A percentile compares a stretch with the other conserved stretches of the same genome.
Conservation (phyloP, 2,113 vertebrate genomes). For the Orthonyx spaldingii region DNA sequence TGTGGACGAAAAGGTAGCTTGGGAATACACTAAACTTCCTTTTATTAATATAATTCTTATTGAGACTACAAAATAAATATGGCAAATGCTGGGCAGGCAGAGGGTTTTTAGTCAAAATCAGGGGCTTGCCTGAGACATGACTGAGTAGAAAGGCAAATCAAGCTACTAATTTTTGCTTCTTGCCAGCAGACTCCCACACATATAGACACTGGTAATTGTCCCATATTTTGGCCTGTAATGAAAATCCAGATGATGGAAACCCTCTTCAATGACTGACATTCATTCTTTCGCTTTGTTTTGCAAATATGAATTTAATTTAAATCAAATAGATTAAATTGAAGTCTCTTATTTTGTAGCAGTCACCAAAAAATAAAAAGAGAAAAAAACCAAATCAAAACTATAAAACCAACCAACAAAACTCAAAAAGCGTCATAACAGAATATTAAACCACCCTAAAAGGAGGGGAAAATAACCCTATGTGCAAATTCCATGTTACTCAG, state of each 20-base stretch:
- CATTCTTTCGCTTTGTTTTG: neutral
- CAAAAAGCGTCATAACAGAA: neutral
- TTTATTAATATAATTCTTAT: neutral
- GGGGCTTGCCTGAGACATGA: constrained; percentile 70
- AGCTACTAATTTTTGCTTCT: constrained; percentile 59
- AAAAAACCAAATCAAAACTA: neutral
- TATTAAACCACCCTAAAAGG: neutral
- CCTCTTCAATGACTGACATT: neutral
- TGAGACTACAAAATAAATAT: neutral
- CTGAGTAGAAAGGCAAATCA: constrained; percentile 75
- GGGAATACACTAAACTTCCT: neutral
- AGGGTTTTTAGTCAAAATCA: constrained; percentile 76
- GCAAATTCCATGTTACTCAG: neutral
- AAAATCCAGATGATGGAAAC: constrained; percentile 48
- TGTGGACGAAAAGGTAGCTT: neutral
- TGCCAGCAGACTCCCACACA: constrained; percentile 72
- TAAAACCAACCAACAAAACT: neutral
- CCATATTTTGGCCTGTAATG: constrained; percentile 30
- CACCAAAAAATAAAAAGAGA: neutral
- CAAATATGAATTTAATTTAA: neutral
- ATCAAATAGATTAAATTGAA: neutral
- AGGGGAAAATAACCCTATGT: rapidly evolving
- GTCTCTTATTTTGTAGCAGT: neutral
- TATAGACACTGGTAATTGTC: constrained; percentile 74
- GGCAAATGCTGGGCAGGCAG: constrained; percentile 68